phyloP scores from a whole-genome alignment of 2,888 invertebrate species.

The Drepana falcataria region DNA sequence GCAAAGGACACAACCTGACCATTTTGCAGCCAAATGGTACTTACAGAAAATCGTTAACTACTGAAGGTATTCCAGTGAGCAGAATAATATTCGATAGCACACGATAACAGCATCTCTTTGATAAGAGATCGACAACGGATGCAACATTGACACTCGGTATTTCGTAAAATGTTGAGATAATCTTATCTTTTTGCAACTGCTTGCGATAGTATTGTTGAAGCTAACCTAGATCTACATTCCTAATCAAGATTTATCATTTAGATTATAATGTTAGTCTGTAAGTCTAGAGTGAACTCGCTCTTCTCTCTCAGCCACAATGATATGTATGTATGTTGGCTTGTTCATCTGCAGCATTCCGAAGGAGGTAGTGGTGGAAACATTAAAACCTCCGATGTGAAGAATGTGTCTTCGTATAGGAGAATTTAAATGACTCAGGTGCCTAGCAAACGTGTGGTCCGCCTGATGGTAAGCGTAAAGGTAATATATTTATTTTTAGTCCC shows the following conservation, averaged over 20 bases:
- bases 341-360: too few species aligned
- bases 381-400: too few species aligned
- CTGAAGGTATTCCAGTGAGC: not conserved
- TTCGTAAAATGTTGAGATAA: slow-evolving; percentile 27
- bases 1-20: slow-evolving; percentile 24
- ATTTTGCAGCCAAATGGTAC: slow-evolving; percentile 6
- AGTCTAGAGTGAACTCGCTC: too few species aligned
- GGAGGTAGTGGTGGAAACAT: too few species aligned
- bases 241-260: not conserved
- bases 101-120: not conserved
- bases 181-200: slow-evolving; percentile 28
- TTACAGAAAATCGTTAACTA: not conserved
- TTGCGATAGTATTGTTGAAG: not conserved
- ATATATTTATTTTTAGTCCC: too few species aligned
- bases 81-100: not conserved
- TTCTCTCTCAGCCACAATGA: too few species aligned
- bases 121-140: slow-evolving; percentile 19
- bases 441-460: too few species aligned
- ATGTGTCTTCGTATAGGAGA: too few species aligned
- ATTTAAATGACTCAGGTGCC: too few species aligned
- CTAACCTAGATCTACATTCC: not conserved
- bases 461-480: too few species aligned
- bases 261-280: too few species aligned
- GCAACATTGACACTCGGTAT: slow-evolving; percentile 32
- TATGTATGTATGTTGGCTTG: too few species aligned